phyloP scores from a whole-genome alignment of 2,797 vertebrate genomes.

The Scolopax bukidnonensis region DNA sequence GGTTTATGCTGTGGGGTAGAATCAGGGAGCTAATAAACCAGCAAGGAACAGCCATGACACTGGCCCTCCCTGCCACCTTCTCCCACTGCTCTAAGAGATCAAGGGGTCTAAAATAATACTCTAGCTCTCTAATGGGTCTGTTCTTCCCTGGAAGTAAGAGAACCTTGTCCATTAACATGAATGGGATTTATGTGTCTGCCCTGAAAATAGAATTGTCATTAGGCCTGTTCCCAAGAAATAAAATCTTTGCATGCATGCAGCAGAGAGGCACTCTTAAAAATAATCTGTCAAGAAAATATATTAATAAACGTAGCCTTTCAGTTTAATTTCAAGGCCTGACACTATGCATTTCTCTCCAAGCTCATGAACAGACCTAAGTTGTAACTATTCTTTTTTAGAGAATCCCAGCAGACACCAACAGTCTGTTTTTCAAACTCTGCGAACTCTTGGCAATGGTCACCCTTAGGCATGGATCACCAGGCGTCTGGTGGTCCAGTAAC shows the following conservation, averaged over 20 bases:
- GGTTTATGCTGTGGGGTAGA: neutral
- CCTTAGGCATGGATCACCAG: neutral
- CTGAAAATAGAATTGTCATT: neutral
- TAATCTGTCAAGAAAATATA: neutral
- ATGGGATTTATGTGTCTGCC: neutral
- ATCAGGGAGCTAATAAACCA: neutral
- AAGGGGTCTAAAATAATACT: neutral
- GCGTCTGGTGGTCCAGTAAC: neutral
- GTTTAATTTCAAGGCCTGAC: neutral
- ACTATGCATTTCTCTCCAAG: neutral
- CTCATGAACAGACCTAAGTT: neutral
- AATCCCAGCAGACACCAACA: neutral
- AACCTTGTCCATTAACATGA: neutral
- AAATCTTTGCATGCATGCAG: neutral
- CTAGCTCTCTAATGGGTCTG: neutral
- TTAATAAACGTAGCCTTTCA: neutral
- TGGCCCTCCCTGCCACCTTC: neutral
- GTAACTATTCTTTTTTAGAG: neutral
- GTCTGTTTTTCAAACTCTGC: neutral
- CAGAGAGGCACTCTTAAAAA: neutral
- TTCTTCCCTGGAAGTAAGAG: neutral
- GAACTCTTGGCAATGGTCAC: neutral
- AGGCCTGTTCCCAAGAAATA: neutral
- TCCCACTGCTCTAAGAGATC: neutral
- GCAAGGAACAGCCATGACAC: neutral